Evolutionary conservation across 1,140 invertebrate species (phyloP), one percentile per base, ranked within the genome.

Genomic region (Temnothorax longispinosus): DNA sequence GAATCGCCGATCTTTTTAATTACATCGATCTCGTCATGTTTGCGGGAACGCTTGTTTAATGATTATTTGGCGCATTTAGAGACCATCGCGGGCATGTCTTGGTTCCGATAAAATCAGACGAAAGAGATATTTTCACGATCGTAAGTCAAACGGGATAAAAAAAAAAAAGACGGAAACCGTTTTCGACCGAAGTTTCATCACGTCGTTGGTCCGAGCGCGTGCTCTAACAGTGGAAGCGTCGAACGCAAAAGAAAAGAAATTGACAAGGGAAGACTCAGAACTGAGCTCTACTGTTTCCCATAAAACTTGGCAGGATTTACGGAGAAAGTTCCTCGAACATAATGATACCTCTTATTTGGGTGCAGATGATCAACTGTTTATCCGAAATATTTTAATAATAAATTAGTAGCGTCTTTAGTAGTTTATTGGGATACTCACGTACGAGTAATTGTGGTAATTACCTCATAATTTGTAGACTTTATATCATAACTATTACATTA

Each of bases 51-150:
- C 18, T 60, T 10, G 15, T 44, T 44, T 50, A 54, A 32, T 35
- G 74, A 56, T 76, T 32, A 15, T 72, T n/a, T 7, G 0, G 74
- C 27, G 41, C 27, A 62, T 35, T 8, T 47, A 2, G 18, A 77
- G 7, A 62, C 15, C 41, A 47, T n/a, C 2, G 8, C 21, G 7
- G 5, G n/a, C n/a, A 35, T 32, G 13, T 27, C 13, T 58, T 6
- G 15, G 13, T 60, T 76, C 2, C 27, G 44, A 52, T 52, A 47
- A 72, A 50, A 76, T 60, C 5, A 21, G 38, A 58, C 35, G n/a
- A 60, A 54, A 74, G 8, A 52, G 18, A 74, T 58, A 75, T 6
- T 27, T 64, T 8, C 75, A 77, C 15, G 38, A 50, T 65, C 18
- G 32, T 11, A 52, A 3, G 41, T 78, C 76, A 38, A 80, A n/a